phyloP scores from a whole-genome alignment of 2,888 invertebrate species.

The Brachyopa scutellaris region DNA sequence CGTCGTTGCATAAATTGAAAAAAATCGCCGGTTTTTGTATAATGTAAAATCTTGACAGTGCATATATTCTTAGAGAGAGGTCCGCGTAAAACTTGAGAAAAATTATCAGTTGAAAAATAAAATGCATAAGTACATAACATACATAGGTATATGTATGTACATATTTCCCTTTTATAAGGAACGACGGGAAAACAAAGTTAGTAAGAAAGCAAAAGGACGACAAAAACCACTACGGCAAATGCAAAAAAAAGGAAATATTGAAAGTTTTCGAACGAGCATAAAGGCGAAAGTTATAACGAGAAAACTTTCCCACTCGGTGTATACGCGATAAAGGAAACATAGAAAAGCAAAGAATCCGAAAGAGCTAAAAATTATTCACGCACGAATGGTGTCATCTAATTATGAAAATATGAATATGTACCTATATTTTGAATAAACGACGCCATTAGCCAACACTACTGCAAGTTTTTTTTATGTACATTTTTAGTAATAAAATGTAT shows the following conservation, averaged over 20 bases:
- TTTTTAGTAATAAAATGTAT: neutral
- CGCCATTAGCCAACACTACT: slow-evolving; percentile 20
- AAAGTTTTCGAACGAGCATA: slow-evolving; percentile 65
- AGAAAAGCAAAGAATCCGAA: slow-evolving; percentile 57
- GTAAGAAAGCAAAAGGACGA: slow-evolving; percentile 28
- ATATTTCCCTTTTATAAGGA: slow-evolving; percentile 23
- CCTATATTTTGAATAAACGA: slow-evolving; percentile 75
- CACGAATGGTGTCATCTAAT: slow-evolving; percentile 82
- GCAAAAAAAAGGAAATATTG: slow-evolving; percentile 66
- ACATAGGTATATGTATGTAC: too few species aligned
- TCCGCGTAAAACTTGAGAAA: slow-evolving; percentile 32
- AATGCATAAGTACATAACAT: too few species aligned
- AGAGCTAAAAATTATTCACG: slow-evolving; percentile 80
- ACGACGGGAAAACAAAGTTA: slow-evolving; percentile 15
- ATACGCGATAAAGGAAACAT: slow-evolving; percentile 80
- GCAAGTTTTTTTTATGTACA: neutral
- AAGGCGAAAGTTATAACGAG: slow-evolving; percentile 82
- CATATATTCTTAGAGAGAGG: slow-evolving; percentile 37
- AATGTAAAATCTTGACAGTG: slow-evolving; percentile 34
- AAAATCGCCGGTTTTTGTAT: slow-evolving; percentile 25
- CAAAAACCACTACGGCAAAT: slow-evolving; percentile 54
- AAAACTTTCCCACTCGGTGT: slow-evolving; percentile 82
- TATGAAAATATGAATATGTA: too few species aligned
- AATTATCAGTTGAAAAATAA: slow-evolving; percentile 15
- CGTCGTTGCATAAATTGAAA: slow-evolving; percentile 29